A percentile compares a stretch with the other conserved stretches of the same genome.
Evolutionary conservation across 2,797 vertebrate species (phyloP).

Genomic region (Squalus acanthias): DNA sequence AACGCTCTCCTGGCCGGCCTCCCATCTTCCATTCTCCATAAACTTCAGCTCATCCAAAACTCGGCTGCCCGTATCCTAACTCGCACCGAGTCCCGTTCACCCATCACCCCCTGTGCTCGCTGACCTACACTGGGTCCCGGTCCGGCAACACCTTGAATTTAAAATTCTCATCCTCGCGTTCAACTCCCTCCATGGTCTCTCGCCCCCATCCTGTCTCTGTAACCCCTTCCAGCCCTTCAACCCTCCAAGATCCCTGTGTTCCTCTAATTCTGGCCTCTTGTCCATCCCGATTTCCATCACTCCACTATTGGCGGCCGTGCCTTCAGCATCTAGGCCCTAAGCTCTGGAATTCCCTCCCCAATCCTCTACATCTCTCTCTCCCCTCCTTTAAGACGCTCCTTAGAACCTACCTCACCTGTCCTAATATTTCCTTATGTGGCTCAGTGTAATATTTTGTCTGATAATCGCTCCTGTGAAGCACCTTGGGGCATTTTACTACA

Average conservation of each 20-base stretch:
- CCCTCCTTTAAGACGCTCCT: neutral
- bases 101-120: neutral
- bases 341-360: neutral
- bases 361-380: neutral
- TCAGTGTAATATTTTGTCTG: neutral
- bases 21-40: neutral
- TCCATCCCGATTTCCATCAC: neutral
- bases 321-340: neutral
- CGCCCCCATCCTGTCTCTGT: neutral
- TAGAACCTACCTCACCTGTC: neutral
- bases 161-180: neutral
- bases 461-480: neutral
- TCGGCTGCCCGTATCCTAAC: neutral
- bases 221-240: neutral
- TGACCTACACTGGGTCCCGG: neutral
- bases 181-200: too few species aligned
- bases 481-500: neutral
- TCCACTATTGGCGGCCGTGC: neutral
- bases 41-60: neutral
- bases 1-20: neutral
- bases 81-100: neutral
- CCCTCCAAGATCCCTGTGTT: neutral
- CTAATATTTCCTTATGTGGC: neutral
- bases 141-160: neutral
- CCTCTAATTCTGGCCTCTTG: neutral